phyloP scores from a whole-genome alignment of 2,888 invertebrate genomes.

The Lymantria monacha region DNA sequence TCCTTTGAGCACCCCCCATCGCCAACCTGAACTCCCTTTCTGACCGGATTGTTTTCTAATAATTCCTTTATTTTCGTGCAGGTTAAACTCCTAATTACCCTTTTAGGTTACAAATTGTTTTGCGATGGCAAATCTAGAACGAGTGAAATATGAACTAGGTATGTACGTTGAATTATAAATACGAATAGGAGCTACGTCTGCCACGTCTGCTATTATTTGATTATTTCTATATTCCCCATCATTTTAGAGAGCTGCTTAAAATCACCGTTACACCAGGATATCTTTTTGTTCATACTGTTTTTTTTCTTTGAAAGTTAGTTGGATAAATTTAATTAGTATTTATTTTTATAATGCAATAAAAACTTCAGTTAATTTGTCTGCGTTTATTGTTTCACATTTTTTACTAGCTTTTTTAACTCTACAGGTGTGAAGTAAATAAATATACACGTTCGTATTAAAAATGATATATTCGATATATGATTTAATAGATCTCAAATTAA shows the following conservation, averaged over 20 bases:
- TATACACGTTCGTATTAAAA: conserved; percentile 26
- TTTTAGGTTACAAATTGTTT: conserved; percentile 54
- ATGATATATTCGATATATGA: conserved; percentile 26
- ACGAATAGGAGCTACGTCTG: conserved; percentile 11
- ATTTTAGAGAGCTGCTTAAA: neutral
- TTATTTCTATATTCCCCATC: too few relatives aligned
- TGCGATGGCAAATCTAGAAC: conserved; percentile 30
- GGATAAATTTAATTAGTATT: conserved; percentile 22
- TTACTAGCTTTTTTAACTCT: conserved; percentile 12
- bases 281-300: conserved; percentile 13
- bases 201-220: neutral
- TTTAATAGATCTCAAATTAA: conserved; percentile 59
- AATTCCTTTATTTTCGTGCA: conserved; percentile 74
- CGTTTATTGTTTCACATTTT: conserved; percentile 22
- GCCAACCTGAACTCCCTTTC: conserved; percentile 36
- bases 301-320: conserved; percentile 3
- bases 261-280: conserved; percentile 18
- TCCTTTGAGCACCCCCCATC: conserved; percentile 40
- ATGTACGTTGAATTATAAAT: conserved; percentile 15
- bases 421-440: conserved; percentile 28
- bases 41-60: conserved; percentile 77
- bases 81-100: conserved; percentile 65
- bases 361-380: conserved; percentile 21
- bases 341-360: conserved; percentile 17
- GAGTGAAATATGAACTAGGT: conserved; percentile 32